Conservation (phyloP, 2,888 invertebrate species). For the Polydrusus pterygomalis region DNA sequence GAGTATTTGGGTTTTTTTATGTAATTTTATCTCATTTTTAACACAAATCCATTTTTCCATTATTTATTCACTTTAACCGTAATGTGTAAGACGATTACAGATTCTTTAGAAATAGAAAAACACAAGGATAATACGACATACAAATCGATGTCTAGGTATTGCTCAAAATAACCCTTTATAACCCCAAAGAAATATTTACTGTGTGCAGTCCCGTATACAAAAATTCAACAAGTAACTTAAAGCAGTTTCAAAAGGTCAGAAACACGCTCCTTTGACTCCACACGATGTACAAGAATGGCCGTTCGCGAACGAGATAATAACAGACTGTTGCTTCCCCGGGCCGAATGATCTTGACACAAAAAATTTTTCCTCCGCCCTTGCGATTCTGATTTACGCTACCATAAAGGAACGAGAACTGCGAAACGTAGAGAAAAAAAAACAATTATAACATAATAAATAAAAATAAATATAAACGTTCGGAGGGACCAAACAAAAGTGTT, state of each 20-base stretch:
- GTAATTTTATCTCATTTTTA: too few relatives aligned
- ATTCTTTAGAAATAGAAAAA: too few relatives aligned
- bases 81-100: too few relatives aligned
- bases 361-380: conserved; percentile 50
- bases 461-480: conserved; percentile 23
- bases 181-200: too few relatives aligned
- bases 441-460: conserved; percentile 27
- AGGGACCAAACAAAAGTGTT: conserved; percentile 44
- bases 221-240: conserved; percentile 21
- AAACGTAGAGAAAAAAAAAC: conserved; percentile 23
- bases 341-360: conserved; percentile 50
- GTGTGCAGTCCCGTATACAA: too few relatives aligned
- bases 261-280: conserved; percentile 15
- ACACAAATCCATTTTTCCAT: too few relatives aligned
- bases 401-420: conserved; percentile 38
- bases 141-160: too few relatives aligned
- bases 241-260: conserved; percentile 19
- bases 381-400: conserved; percentile 54
- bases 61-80: too few relatives aligned
- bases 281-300: conserved; percentile 48
- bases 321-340: conserved; percentile 63
- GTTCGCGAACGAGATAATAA: conserved; percentile 67
- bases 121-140: too few relatives aligned
- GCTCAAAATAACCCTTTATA: too few relatives aligned
- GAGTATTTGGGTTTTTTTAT: too few relatives aligned